These are phyloP conservation scores for Eubasilissa regina DNA, from an alignment of 1,140 invertebrate genomes.

Conservation along the genomic window DNA sequence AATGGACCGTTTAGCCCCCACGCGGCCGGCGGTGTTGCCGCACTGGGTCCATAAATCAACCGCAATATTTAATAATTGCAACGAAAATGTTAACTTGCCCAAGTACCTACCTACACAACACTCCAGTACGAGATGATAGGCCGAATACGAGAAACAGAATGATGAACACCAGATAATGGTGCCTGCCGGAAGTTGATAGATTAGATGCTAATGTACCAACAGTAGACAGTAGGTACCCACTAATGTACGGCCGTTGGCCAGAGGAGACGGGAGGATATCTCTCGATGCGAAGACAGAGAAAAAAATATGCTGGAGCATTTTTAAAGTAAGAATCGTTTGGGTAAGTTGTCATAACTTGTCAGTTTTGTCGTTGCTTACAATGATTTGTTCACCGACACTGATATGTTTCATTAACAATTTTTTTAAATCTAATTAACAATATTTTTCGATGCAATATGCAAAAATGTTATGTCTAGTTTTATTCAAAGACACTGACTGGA, in stretches of 20 bases:
- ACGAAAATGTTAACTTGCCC: neutral
- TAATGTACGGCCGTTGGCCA: neutral
- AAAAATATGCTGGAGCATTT: neutral
- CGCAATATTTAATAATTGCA: neutral
- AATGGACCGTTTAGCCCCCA: neutral
- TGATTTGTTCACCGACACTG: too few species aligned
- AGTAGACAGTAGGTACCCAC: too few species aligned
- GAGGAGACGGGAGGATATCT: neutral
- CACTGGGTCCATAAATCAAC: neutral
- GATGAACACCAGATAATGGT: neutral
- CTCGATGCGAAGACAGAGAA: neutral
- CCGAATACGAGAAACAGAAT: neutral
- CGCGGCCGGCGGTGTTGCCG: neutral
- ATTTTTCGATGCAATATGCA: too few species aligned
- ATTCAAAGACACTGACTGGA: too few species aligned
- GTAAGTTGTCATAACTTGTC: too few species aligned
- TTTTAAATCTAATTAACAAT: too few species aligned
- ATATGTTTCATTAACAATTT: too few species aligned
- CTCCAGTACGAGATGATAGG: neutral
- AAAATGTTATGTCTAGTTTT: too few species aligned
- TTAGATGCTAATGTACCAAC: neutral
- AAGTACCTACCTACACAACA: neutral
- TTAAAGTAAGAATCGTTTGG: too few species aligned
- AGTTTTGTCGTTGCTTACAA: too few species aligned
- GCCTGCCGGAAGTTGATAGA: conserved; percentile 25